A percentile compares a stretch with the other conserved stretches of the same genome.
Conservation (phyloP, 2,797 vertebrate species). For the Lacerta viridis region DNA sequence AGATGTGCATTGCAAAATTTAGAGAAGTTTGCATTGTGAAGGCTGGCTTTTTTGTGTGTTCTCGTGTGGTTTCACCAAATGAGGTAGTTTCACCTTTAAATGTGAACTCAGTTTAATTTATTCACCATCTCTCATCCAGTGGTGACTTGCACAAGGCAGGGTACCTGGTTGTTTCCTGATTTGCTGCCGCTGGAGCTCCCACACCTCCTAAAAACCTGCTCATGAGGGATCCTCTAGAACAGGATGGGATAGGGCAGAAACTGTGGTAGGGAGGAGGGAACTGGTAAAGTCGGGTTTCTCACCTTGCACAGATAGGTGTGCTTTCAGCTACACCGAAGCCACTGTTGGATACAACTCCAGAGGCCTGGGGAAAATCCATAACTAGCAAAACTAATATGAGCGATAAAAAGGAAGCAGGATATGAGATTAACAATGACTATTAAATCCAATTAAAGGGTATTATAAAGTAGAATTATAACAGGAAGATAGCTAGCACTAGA, state of each 20-base stretch:
- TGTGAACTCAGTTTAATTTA: no score
- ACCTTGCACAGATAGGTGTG: not conserved
- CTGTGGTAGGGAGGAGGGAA: not conserved
- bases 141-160: not conserved
- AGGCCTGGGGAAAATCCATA: not conserved
- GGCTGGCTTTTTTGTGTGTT: no score
- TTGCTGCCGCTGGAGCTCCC: not conserved
- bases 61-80: no score
- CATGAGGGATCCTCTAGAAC: not conserved
- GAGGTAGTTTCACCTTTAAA: no score
- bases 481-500: not conserved
- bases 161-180: not conserved
- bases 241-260: not conserved
- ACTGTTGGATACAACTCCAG: not conserved
- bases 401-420: not conserved
- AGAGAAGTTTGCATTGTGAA: no score
- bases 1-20: no score
- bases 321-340: not conserved
- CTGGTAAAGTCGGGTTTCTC: not conserved
- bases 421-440: conserved; percentile 7
- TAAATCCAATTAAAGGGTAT: conserved; percentile 7
- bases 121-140: no score
- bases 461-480: conserved; percentile 24
- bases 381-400: not conserved
- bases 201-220: not conserved